These are phyloP conservation scores for Psilanteris sp. DNA, from an alignment of 1,140 invertebrate species.

Conservation along the genomic window DNA sequence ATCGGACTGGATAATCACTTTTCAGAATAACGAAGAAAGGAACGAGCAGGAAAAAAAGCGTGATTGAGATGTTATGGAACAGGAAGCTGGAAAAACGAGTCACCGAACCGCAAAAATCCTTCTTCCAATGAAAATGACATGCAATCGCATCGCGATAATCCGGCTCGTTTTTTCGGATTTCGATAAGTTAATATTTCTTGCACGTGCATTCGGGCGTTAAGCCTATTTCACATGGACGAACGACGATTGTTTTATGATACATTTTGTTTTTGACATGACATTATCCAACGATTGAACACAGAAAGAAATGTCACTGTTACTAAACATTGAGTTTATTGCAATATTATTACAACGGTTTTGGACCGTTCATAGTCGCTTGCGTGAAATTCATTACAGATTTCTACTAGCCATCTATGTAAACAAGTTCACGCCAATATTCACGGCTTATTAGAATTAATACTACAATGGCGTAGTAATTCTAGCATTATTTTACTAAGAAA, in stretches of 20 bases:
- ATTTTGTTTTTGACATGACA: constrained; percentile 51
- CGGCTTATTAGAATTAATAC: neutral
- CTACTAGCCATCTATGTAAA: neutral
- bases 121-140: constrained; percentile 56
- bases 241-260: constrained; percentile 54
- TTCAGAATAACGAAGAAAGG: constrained; percentile 43
- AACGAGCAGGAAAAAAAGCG: constrained; percentile 30
- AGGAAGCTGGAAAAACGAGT: constrained; percentile 54
- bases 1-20: constrained; percentile 50
- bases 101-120: constrained; percentile 55
- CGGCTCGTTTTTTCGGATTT: constrained; percentile 43
- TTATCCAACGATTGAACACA: constrained; percentile 37
- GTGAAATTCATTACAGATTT: neutral
- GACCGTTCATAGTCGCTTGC: neutral
- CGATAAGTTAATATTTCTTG: constrained; percentile 48
- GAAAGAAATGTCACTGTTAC: constrained; percentile 47
- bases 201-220: constrained; percentile 55
- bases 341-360: constrained; percentile 1
- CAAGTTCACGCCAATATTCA: neutral
- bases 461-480: too few species aligned
- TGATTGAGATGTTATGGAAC: constrained; percentile 50
- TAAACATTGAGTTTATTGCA: constrained; percentile 23
- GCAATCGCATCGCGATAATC: constrained; percentile 58
- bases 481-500: too few species aligned
- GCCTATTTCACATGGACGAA: constrained; percentile 47